These are phyloP conservation scores for Xestia sexstrigata DNA, from an alignment of 2,888 invertebrate species.

Conservation along the genomic window DNA sequence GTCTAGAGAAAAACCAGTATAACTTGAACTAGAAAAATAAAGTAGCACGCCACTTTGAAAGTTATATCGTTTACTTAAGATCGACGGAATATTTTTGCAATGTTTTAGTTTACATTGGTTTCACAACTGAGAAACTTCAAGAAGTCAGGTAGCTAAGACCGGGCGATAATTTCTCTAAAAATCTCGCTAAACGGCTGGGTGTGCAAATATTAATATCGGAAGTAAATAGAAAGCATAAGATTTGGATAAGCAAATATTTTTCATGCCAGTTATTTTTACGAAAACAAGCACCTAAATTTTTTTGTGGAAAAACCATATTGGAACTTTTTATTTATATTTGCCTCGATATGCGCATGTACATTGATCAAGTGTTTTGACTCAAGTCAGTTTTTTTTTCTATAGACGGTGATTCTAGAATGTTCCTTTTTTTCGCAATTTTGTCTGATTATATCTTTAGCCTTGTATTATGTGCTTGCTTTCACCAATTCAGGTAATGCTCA, in stretches of 20 bases:
- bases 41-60: constrained; percentile 28
- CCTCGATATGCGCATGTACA: not conserved
- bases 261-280: constrained; percentile 22
- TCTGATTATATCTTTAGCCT: not conserved
- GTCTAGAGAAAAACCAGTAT: constrained; percentile 45
- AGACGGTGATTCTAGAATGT: not conserved
- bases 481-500: constrained; percentile 5
- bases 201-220: constrained; percentile 64
- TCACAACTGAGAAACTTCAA: constrained; percentile 47
- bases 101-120: constrained; percentile 17
- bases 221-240: constrained; percentile 78
- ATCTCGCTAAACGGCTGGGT: constrained; percentile 63
- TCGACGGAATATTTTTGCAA: not conserved
- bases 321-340: constrained; percentile 36
- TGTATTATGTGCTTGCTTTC: constrained; percentile 16
- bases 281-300: constrained; percentile 23
- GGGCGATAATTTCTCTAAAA: constrained; percentile 66
- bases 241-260: constrained; percentile 58
- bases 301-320: constrained; percentile 8
- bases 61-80: constrained; percentile 18
- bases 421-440: not conserved
- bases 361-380: not conserved
- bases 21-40: constrained; percentile 38
- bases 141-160: constrained; percentile 43
- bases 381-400: not conserved